These are phyloP conservation scores for Meganola albula DNA, from an alignment of 2,888 invertebrate species.

Conservation along the genomic window DNA sequence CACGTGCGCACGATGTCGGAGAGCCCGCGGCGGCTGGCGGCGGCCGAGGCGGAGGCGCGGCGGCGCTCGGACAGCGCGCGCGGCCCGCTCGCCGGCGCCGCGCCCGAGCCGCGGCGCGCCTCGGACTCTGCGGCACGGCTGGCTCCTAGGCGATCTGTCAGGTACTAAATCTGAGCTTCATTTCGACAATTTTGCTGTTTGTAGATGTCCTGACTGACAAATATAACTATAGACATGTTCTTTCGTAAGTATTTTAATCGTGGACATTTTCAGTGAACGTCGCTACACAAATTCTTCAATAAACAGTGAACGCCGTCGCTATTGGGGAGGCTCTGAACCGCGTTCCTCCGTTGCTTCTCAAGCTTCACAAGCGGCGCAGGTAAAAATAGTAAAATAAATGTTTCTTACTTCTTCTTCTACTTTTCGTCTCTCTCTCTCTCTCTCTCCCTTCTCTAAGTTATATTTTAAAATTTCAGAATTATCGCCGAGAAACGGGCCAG, in stretches of 20 bases:
- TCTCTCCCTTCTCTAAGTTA: too few species aligned
- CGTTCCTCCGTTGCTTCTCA: slow-evolving; percentile 68
- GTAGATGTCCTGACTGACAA: too few species aligned
- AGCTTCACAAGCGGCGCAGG: slow-evolving; percentile 60
- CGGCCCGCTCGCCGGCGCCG: slow-evolving; percentile 20
- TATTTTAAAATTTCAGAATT: slow-evolving; percentile 65
- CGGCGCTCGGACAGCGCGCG: slow-evolving; percentile 56
- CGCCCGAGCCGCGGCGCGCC: slow-evolving; percentile 51
- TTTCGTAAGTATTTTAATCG: neutral
- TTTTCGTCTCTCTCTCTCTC: too few species aligned
- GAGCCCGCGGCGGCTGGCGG: slow-evolving; percentile 59
- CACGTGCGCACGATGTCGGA: slow-evolving; percentile 63
- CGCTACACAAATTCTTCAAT: slow-evolving; percentile 66
- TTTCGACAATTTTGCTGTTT: too few species aligned
- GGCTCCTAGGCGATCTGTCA: slow-evolving; percentile 56
- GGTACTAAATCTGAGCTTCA: too few species aligned
- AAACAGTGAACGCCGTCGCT: slow-evolving; percentile 65
- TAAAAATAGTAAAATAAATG: slow-evolving; percentile 19
- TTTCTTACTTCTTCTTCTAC: too few species aligned
- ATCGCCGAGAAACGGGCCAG: slow-evolving; percentile 68
- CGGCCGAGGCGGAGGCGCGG: slow-evolving; percentile 48
- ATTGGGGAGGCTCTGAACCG: slow-evolving; percentile 66
- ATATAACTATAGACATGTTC: too few species aligned
- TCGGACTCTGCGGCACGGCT: slow-evolving; percentile 55
- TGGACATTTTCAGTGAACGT: slow-evolving; percentile 44